Percentiles rank a stretch among this genome's conserved stretches.
phyloP scores from a whole-genome alignment of 2,797 vertebrate species.

The Centropyge bicolor region DNA sequence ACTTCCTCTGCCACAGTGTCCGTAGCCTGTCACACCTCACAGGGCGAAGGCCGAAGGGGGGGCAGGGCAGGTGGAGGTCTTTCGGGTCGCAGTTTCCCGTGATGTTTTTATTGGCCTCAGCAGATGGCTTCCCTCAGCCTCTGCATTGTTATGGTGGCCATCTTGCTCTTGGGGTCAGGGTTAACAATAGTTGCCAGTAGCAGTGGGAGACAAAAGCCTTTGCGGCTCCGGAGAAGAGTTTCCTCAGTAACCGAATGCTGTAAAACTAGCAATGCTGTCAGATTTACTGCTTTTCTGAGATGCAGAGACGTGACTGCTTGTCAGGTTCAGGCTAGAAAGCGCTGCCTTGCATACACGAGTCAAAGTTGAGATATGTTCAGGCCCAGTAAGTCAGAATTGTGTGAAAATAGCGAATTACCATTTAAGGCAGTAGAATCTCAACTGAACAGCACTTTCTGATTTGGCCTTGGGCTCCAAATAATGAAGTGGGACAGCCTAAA shows the following conservation, averaged over 20 bases:
- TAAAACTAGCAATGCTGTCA: slow-evolving; percentile 72
- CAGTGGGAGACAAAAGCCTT: slow-evolving; percentile 76
- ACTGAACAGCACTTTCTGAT: slow-evolving; percentile 44
- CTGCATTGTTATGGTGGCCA: slow-evolving; percentile 73
- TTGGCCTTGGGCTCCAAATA: slow-evolving; percentile 51
- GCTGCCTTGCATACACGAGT: slow-evolving; percentile 25
- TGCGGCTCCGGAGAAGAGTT: slow-evolving; percentile 64
- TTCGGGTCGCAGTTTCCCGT: slow-evolving; percentile 66
- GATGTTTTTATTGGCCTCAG: slow-evolving; percentile 84
- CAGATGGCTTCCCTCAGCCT: slow-evolving; percentile 84
- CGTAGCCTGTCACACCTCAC: slow-evolving; percentile 63
- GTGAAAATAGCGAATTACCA: slow-evolving; percentile 55
- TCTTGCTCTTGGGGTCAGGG: slow-evolving; percentile 76
- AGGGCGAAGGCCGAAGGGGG: slow-evolving; percentile 50
- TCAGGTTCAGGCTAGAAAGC: slow-evolving; percentile 49
- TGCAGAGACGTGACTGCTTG: slow-evolving; percentile 34
- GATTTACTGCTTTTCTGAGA: slow-evolving; percentile 70
- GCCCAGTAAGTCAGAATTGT: slow-evolving; percentile 34
- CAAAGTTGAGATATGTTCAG: slow-evolving; percentile 43
- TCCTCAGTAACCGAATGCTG: slow-evolving; percentile 61
- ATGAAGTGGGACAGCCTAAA: slow-evolving; percentile 53
- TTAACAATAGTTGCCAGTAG: slow-evolving; percentile 77
- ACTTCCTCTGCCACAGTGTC: slow-evolving; percentile 53
- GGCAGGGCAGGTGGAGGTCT: slow-evolving; percentile 69
- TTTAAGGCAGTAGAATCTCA: slow-evolving; percentile 50